Evolutionary conservation across 2,113 vertebrate species (phyloP), one percentile per base, ranked within the genome.

Genomic region (Sylvilagus bachmani): DNA sequence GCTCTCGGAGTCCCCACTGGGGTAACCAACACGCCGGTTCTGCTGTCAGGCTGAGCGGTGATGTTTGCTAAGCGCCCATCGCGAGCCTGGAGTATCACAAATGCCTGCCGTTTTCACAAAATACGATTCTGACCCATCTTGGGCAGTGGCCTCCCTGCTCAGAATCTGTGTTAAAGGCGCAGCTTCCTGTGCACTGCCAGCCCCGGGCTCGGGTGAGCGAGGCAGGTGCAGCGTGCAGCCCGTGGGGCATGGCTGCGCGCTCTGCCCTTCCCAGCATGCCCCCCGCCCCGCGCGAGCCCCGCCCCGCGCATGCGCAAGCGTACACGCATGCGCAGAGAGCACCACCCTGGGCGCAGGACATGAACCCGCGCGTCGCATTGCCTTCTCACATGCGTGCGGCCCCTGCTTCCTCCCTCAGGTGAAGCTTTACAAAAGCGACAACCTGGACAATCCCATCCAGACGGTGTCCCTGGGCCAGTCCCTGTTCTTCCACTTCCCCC

Each of bases 401-500:
- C 12, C 13, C 86, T 24, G 88, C 96, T 22, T 89, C 25, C 10
- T 95, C 29, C 36, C 95, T 73, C 96, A 99, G 99, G 99, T 99
- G 89, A 99, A 99, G 97, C 99, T 99, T 12, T 99, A 99, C 96
- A 99, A 98, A 97, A 99, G 99, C 22, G 99, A 99, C 97, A 99
- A 99, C 86, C 98, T 99, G 8, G 99, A 99, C 98, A 99, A 99
- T 96, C 99, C 99, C 2, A 99, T 99, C 96, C 99, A 99, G 97
- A 99, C 98, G 0, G 99, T 99, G 31, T 99, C 99, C 4, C 98
- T 99, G 17, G 99, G 99, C 73, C 99, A 99, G 49, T 99, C 99
- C 0, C 98, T 99, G 1, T 99, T 99, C 97, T 99, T 99, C 98
- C 99, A 99, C 96, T 99, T 99, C 92, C 99, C 99, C 7, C 99